Conservation (phyloP, 2,888 invertebrate genomes). For the Phragmatobia fuliginosa region DNA sequence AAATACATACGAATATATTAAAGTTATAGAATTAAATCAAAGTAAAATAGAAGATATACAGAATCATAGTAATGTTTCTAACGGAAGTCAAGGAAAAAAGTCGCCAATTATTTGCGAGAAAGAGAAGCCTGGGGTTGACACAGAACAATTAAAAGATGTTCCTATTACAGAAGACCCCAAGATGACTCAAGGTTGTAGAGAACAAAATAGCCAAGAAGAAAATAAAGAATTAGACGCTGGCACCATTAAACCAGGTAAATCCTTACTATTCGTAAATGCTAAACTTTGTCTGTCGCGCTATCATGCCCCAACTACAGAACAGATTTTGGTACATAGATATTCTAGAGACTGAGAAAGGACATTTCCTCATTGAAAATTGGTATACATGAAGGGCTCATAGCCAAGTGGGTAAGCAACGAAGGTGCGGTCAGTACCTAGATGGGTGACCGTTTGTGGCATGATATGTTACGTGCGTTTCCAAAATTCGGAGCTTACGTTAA, state of each 20-base stretch:
- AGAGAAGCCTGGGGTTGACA: not conserved
- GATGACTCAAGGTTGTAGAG: not conserved
- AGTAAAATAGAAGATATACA: not conserved
- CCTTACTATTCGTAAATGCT: no score
- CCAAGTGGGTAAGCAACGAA: no score
- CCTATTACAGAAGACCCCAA: not conserved
- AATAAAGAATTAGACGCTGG: not conserved
- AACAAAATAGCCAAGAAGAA: not conserved
- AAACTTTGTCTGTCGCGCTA: no score
- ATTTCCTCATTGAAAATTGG: no score
- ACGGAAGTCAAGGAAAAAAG: not conserved
- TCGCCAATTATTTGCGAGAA: not conserved
- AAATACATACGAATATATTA: not conserved
- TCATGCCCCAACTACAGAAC: no score
- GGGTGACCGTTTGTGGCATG: no score
- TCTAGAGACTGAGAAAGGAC: no score
- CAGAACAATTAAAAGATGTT: not conserved
- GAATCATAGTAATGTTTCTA: not conserved
- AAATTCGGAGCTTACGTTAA: no score
- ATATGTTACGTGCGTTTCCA: no score
- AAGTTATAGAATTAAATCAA: not conserved
- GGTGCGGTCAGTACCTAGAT: no score
- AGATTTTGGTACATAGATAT: no score
- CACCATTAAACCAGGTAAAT: conserved; percentile 8
- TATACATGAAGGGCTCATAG: no score